A percentile compares a stretch with the other conserved stretches of the same genome.
phyloP scores from a whole-genome alignment of 1,140 invertebrate species.

The Galleria mellonella region DNA sequence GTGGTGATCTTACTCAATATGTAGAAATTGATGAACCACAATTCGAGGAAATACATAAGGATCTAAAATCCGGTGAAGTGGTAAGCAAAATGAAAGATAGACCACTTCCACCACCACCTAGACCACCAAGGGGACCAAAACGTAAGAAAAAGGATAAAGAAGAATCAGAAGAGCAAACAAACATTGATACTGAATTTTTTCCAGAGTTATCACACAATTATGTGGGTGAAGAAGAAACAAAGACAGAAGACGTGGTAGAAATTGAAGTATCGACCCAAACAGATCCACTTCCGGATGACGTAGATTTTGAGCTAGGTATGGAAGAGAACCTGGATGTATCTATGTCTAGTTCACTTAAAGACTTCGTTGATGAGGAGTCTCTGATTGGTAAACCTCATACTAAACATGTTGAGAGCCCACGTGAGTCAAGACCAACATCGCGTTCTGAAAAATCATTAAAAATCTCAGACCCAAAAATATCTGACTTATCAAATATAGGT shows the following conservation, averaged over 20 bases:
- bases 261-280: slow-evolving; percentile 87
- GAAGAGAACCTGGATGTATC: slow-evolving; percentile 70
- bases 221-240: slow-evolving; percentile 15
- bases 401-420: slow-evolving; percentile 43
- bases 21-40: slow-evolving; percentile 77
- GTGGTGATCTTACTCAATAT: slow-evolving; percentile 74
- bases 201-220: slow-evolving; percentile 12
- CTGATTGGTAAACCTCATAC: slow-evolving; percentile 36
- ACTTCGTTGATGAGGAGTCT: slow-evolving; percentile 57
- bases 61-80: slow-evolving; percentile 81
- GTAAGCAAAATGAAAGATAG: slow-evolving; percentile 87
- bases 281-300: slow-evolving; percentile 85
- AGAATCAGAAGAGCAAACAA: slow-evolving; percentile 38
- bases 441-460: slow-evolving; percentile 71
- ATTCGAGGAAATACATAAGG: slow-evolving; percentile 67
- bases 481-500: slow-evolving; percentile 69
- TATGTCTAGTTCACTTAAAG: slow-evolving; percentile 58
- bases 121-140: slow-evolving; percentile 79
- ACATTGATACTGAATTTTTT: slow-evolving; percentile 9
- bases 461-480: slow-evolving; percentile 73
- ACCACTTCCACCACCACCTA: slow-evolving; percentile 86
- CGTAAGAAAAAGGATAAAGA: slow-evolving; percentile 53
- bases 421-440: slow-evolving; percentile 60
- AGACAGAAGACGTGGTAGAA: slow-evolving; percentile 70
- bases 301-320: slow-evolving; percentile 79